Base-by-base conservation (phyloP, 2,113 vertebrate species). In the Tonatia bakeri region DNA sequence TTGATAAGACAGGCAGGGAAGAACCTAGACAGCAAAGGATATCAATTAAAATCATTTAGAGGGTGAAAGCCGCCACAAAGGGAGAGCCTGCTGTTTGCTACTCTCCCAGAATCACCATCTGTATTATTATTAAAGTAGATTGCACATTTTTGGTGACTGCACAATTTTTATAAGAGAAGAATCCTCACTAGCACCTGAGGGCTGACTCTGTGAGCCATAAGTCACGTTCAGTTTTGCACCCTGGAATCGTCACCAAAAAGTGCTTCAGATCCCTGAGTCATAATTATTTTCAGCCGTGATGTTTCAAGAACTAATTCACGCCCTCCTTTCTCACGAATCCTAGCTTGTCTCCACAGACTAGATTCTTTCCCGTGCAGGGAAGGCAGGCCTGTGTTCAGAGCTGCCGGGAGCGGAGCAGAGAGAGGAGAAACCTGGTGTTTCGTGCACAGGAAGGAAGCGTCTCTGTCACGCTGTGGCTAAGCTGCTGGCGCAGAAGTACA, bases 401-500 rank as follows among this genome's bases (percentile, higher is more conserved):
- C 20, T 22, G 10, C 93, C 40, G 13, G 7, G 38, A 75, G 59
- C 28, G 20, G 17, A 70, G 12, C 1, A 38, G 69, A 59, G 14
- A 7, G 19, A 69, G 33, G 36, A 76, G 59, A 40, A 7, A 3
- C 33, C 20, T 1, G 2, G 19, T 19, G 56, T 47, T 93, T 67
- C 92, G 17, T 77, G 80, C 45, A 67, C 31, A 59, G 79, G 61
- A 28, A 56, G 43, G 15, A 47, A 5, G 20, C 16, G 4, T 38
- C 12, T n/a, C 1, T 92, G 79, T 12, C 9, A 4, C 5, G 10
- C 73, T 93, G n/a, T 92, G 88, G 38, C 19, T 79, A 38, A 69
- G 19, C 81, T 65, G 38, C 77, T 96, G 82, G 93, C 82, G 28
- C 93, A 96, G 70, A 95, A 36, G 59, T 38, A 91, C 31, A 75